Percentiles rank a stretch among this genome's conserved stretches.
These are phyloP conservation scores for Crypturellus undulatus DNA, from an alignment of 2,113 vertebrate species.

Conservation along the genomic window DNA sequence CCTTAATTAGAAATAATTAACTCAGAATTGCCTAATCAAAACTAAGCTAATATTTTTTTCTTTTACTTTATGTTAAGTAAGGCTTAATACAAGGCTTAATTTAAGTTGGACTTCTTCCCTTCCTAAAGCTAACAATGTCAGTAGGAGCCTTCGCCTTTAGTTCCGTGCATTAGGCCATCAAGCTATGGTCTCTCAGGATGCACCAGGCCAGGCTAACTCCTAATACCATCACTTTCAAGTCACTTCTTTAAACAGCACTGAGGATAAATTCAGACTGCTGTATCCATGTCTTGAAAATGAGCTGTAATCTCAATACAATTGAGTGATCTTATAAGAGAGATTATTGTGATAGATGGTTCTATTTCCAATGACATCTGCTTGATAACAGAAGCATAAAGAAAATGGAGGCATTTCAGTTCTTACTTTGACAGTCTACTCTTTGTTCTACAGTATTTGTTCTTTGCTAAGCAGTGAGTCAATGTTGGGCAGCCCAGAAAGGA, in stretches of 20 bases:
- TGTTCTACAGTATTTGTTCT: background rate
- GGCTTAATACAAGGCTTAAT: background rate
- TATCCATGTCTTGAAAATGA: background rate
- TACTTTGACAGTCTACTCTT: background rate
- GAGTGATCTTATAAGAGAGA: background rate
- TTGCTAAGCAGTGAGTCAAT: background rate
- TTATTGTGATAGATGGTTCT: background rate
- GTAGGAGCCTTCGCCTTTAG: background rate
- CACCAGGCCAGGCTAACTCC: background rate
- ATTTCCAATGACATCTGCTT: background rate
- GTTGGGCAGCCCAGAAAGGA: background rate
- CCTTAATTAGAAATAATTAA: conserved; percentile 35
- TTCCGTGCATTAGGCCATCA: background rate
- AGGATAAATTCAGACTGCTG: background rate
- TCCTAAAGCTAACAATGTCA: background rate
- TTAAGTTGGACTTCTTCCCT: background rate
- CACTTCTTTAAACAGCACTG: background rate
- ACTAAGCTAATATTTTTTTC: background rate
- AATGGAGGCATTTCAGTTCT: background rate
- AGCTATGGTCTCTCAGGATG: background rate
- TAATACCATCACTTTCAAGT: background rate
- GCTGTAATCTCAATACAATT: background rate
- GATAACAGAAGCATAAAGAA: background rate
- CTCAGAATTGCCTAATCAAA: background rate
- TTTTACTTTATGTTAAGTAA: background rate